These are phyloP conservation scores for Sciurus niger DNA, from an alignment of 2,113 vertebrate genomes.

Conservation along the genomic window DNA sequence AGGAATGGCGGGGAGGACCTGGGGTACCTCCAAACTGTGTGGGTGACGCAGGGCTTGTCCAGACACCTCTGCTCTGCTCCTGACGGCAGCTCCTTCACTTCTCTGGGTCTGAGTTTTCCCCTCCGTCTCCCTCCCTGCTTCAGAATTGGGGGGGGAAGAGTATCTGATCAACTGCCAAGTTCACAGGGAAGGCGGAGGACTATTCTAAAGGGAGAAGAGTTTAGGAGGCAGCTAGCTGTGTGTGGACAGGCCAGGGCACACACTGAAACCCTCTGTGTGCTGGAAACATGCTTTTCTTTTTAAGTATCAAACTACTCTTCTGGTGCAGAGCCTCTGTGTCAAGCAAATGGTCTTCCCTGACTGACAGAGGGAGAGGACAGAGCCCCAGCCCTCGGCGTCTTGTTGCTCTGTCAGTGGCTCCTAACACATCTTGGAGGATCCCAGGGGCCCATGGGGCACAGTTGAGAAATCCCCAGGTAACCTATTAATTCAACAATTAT, in stretches of 20 bases:
- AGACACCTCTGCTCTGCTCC: background rate
- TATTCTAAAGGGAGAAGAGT: background rate
- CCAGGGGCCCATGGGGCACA: background rate
- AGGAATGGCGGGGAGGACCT: accelerated
- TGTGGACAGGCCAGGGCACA: background rate
- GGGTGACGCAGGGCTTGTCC: too few relatives aligned
- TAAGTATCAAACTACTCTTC: background rate
- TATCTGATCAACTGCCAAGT: background rate
- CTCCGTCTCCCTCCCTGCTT: background rate
- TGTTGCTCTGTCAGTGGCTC: background rate
- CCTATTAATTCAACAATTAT: background rate
- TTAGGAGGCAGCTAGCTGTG: background rate
- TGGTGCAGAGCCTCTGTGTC: too few relatives aligned
- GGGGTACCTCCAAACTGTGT: background rate
- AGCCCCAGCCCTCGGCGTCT: background rate
- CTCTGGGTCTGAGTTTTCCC: background rate
- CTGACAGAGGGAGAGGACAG: background rate
- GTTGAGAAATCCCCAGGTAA: background rate
- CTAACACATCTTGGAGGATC: background rate
- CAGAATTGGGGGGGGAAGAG: background rate
- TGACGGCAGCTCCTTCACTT: background rate
- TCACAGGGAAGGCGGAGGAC: background rate
- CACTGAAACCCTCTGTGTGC: background rate
- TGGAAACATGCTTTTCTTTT: background rate
- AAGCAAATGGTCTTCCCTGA: background rate